Base-by-base conservation (phyloP, 2,797 vertebrate genomes). In the Sarcophilus harrisii region DNA sequence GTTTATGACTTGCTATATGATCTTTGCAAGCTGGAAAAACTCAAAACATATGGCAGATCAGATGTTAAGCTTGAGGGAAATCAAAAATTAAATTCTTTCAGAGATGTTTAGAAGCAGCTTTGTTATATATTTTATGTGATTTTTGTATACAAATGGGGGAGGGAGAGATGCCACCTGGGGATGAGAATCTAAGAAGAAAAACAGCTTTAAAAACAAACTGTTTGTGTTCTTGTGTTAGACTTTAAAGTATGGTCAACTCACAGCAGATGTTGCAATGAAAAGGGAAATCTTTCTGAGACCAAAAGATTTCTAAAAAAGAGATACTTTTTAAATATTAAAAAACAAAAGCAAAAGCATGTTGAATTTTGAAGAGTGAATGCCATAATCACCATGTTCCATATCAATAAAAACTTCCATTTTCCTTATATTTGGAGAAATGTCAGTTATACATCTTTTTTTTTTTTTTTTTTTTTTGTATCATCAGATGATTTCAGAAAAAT, bases 61-160 rank as follows among this genome's bases (percentile, higher is more conserved):
- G 98, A 98, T 98, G 98, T 98, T 98, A 98, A 96, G 95, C 96
- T 98, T 97, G 95, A 97, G 98, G 97, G 98, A 98, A 98, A 98
- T 98, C 91, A 99, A 99, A 99, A 98, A 98, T 98, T 98, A 96
- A 98, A 98, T 98, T 97, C 94, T 98, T 98, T 98, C 98, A 95
- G 96, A 98, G 97, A 97, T 98, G 98, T 97, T 98, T 97, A 96
- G 98, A 98, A 98, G 96, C 97, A 98, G 95, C 96, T 98, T 98
- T 98, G 96, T 97, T 98, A 98, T 98, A 97, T 98, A 98, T 98
- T 98, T 98, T 98, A 98, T 98, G 98, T 97, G 98, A 98, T 98
- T 98, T 98, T 96, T 98, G 95, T 95, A 66, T 95, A 94, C 93
- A 93, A 96, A 90, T 96, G 97, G 97, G 97, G 96, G 96, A 98